Conservation (phyloP, 2,797 vertebrate species). For the Dromococcyx pavoninus region DNA sequence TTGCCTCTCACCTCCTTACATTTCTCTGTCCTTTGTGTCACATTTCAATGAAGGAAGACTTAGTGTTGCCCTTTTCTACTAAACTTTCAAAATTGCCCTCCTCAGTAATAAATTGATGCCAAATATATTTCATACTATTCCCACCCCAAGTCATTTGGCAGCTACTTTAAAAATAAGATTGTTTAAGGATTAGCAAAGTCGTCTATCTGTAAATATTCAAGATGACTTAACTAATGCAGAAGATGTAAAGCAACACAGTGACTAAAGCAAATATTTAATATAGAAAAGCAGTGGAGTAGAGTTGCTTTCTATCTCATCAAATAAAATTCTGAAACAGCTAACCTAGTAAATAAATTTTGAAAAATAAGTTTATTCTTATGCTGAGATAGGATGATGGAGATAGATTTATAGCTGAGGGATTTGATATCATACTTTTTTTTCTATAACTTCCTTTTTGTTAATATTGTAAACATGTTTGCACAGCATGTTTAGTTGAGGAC, state of each 20-base stretch:
- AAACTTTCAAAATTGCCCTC: background rate
- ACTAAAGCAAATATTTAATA: slow-evolving; percentile 15
- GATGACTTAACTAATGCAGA: background rate
- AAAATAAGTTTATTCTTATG: background rate
- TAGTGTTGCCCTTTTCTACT: background rate
- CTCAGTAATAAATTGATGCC: background rate
- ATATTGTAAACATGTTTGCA: background rate
- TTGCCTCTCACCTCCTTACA: background rate
- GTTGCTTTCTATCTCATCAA: background rate
- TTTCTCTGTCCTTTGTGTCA: background rate
- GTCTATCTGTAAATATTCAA: background rate
- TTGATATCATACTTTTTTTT: background rate
- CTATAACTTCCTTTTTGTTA: background rate
- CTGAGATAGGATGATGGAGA: background rate
- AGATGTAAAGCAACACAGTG: background rate
- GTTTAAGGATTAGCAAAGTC: background rate
- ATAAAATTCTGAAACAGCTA: background rate
- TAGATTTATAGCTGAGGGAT: background rate
- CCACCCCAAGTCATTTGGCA: background rate
- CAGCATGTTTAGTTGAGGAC: background rate
- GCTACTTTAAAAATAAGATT: background rate
- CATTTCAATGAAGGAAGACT: background rate
- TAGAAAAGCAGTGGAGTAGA: background rate
- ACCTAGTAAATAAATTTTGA: background rate
- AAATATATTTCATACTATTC: background rate